Base-by-base conservation (phyloP, 2,113 vertebrate genomes). In the Carettochelys insculpta region DNA sequence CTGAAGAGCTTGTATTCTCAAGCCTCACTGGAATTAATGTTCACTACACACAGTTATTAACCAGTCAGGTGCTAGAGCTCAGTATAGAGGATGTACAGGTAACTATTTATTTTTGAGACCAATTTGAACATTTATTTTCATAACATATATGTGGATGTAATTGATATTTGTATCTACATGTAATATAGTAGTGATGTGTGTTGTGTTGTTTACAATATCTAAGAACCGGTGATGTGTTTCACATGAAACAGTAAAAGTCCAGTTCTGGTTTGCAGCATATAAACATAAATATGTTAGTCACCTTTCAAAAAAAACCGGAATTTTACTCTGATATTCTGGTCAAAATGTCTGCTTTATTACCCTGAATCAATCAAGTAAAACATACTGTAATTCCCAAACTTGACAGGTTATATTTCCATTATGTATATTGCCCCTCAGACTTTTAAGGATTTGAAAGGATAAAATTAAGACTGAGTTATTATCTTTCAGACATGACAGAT, bases 1-100 rank as follows among this genome's bases (percentile, higher is more conserved):
- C 99, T 7, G 99, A 99, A 96, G 99, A 99, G 96, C 97, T 99
- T 1, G 95, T 99, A 48, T 99, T 99, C 86, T 97, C 97, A 8
- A 98, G 98, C 4, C 97, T 99, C 82, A 98, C 97, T 1, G 98
- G 98, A 73, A 99, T 99, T 71, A 97, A 97, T 8, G 94, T 99
- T 68, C 99, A 99, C 94, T 99, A 99, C 92, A 99, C 98, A 1
- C 98, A 98, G 45, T 98, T 99, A 24, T 98, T 98, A 0, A 95
- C 98, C 11, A 99, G 97, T 82, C 98, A 99, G 83, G 97, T 99
- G 94, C 95, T 99, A 13, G 99, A 99, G 92, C 98, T 99, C 89
- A 99, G 98, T 89, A 97, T 99, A 80, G 98, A 98, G 83, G 98
- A 98, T 83, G 97, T 99, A 78, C 99, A 99, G 99, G 99, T 99